These are phyloP conservation scores for Pentamera pediparva DNA, from an alignment of 53 echinoderm and acorn worm species.

Conservation along the genomic window DNA sequence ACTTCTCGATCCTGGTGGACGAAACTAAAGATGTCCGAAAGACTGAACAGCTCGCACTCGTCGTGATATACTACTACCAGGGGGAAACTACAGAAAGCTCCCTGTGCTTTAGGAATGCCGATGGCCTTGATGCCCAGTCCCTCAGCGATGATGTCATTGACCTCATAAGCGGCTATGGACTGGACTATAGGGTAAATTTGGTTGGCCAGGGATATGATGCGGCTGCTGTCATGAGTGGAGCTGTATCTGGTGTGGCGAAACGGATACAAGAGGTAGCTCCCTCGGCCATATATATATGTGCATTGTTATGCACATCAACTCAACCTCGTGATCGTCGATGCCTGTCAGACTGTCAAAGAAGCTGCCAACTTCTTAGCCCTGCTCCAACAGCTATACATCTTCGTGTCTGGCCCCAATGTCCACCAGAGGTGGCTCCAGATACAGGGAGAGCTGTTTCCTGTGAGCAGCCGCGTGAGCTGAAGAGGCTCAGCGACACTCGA, in stretches of 20 bases:
- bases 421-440: constrained; percentile 5
- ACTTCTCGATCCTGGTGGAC: no score
- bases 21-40: constrained; percentile 1
- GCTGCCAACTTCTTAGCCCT: constrained; percentile 5
- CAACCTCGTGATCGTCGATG: constrained; percentile 3
- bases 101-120: background rate
- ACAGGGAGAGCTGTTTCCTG: background rate
- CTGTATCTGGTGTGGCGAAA: background rate
- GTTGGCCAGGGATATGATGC: constrained; percentile 19
- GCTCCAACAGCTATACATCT: no score
- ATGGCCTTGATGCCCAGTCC: constrained; percentile 1
- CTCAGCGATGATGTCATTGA: background rate
- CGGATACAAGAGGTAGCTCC: background rate
- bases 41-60: background rate
- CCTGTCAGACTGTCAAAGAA: background rate
- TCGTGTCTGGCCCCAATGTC: constrained; percentile 20
- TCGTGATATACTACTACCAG: background rate
- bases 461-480: background rate
- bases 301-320: background rate
- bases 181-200: constrained; percentile 16
- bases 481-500: constrained; percentile 10
- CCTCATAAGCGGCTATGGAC: background rate
- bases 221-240: constrained; percentile 19
- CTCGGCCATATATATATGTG: background rate
- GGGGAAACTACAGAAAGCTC: background rate